phyloP scores from a whole-genome alignment of 2,888 invertebrate genomes.

The Drosophila lacicola region DNA sequence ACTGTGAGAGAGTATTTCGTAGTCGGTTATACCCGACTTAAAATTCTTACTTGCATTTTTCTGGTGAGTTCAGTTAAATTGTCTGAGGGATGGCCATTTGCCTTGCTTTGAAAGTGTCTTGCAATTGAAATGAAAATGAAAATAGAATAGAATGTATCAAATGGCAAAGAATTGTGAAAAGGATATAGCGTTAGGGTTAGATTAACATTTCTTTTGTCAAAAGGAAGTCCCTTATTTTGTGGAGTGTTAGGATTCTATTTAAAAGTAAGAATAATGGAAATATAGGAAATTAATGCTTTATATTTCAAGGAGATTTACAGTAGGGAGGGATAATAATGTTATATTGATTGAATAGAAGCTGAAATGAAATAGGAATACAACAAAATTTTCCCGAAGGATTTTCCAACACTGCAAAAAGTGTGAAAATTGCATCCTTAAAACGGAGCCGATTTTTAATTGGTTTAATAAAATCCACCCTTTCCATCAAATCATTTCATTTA shows the following conservation, averaged over 20 bases:
- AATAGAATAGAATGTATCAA: not conserved
- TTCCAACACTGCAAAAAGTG: no score
- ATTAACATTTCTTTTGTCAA: not conserved
- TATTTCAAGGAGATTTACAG: no score
- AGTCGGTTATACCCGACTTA: no score
- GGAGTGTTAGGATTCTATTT: no score
- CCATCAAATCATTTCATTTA: not conserved
- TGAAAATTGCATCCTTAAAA: no score
- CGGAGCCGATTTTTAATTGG: no score
- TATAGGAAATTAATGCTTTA: no score
- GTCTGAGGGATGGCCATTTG: slow-evolving; percentile 52
- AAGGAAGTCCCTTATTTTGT: no score
- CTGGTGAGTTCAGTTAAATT: slow-evolving; percentile 40
- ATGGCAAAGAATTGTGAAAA: not conserved
- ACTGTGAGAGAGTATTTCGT: no score
- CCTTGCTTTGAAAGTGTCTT: slow-evolving; percentile 37
- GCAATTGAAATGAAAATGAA: slow-evolving; percentile 58
- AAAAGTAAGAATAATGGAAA: no score
- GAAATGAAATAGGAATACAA: not conserved
- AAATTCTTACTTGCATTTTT: not conserved
- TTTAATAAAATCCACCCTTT: not conserved
- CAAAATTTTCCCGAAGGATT: no score
- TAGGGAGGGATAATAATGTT: not conserved
- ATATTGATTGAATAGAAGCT: not conserved
- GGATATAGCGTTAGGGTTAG: slow-evolving; percentile 3